Evolutionary conservation across 1,140 invertebrate species (phyloP).

Genomic region (Geopemphigus sp.): DNA sequence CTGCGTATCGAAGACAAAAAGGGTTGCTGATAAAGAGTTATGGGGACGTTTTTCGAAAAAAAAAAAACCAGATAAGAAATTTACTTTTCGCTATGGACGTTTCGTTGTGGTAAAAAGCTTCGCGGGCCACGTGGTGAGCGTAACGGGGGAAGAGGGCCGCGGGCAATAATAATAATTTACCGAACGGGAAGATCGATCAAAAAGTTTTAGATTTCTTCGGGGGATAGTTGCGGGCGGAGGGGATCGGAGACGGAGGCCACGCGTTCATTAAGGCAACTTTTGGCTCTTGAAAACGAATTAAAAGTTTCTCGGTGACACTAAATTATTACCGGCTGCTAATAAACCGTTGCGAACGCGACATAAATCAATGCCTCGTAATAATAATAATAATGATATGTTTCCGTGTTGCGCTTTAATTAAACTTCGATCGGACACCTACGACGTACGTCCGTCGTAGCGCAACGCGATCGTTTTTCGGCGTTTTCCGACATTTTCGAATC

Average conservation of each 20-base stretch:
- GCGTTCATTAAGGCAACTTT: constrained; percentile 47
- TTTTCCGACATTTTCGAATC: no score
- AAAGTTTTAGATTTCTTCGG: constrained; percentile 48
- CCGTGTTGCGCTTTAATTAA: constrained; percentile 8
- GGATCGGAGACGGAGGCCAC: background rate
- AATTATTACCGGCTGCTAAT: constrained; percentile 45
- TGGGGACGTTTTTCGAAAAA: constrained; percentile 30
- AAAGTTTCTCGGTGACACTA: constrained; percentile 39
- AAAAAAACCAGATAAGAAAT: constrained; percentile 39
- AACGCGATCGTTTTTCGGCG: no score
- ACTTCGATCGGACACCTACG: constrained; percentile 10
- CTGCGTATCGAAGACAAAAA: constrained; percentile 36
- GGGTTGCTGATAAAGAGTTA: constrained; percentile 48
- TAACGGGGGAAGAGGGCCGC: background rate
- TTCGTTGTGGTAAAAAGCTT: background rate
- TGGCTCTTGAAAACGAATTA: constrained; percentile 36
- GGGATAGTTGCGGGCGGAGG: background rate
- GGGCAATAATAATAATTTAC: constrained; percentile 31
- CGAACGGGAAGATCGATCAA: constrained; percentile 40
- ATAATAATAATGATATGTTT: constrained; percentile 1
- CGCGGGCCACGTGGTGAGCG: background rate
- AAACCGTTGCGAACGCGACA: constrained; percentile 1
- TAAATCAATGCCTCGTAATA: constrained; percentile 41
- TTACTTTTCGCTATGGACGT: constrained; percentile 11
- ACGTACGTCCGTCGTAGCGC: background rate